These are phyloP conservation scores for Alectoris magna DNA, from an alignment of 2,797 vertebrate species.

Conservation along the genomic window DNA sequence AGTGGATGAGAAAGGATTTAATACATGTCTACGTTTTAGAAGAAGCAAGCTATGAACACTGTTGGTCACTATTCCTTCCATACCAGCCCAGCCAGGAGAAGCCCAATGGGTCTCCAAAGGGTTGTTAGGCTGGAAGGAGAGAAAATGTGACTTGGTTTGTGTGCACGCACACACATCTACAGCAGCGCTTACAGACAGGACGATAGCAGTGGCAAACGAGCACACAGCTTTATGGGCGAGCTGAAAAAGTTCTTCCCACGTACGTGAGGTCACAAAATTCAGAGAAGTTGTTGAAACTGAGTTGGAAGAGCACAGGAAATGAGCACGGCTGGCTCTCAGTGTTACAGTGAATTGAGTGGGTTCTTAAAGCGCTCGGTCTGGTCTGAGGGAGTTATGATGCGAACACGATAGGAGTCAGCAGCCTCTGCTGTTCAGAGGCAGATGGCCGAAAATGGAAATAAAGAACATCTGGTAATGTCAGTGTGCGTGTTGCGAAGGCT, in stretches of 20 bases:
- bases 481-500: rapidly evolving
- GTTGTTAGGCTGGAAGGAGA: neutral
- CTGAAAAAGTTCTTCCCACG: neutral
- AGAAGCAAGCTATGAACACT: neutral
- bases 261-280: neutral
- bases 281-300: neutral
- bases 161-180: rapidly evolving
- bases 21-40: neutral
- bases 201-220: neutral
- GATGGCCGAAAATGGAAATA: neutral
- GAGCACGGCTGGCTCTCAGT: neutral
- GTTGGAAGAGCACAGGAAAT: neutral
- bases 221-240: neutral
- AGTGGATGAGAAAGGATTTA: neutral
- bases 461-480: neutral
- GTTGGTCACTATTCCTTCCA: rapidly evolving
- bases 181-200: rapidly evolving
- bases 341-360: neutral
- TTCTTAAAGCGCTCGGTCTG: rapidly evolving
- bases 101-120: rapidly evolving
- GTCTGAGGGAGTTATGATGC: neutral
- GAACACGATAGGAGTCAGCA: neutral
- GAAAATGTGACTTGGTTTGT: neutral
- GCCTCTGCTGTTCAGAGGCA: neutral
- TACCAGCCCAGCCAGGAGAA: neutral